Evolutionary conservation across 2,113 vertebrate genomes (phyloP).

Genomic region (Cynocephalus volans): DNA sequence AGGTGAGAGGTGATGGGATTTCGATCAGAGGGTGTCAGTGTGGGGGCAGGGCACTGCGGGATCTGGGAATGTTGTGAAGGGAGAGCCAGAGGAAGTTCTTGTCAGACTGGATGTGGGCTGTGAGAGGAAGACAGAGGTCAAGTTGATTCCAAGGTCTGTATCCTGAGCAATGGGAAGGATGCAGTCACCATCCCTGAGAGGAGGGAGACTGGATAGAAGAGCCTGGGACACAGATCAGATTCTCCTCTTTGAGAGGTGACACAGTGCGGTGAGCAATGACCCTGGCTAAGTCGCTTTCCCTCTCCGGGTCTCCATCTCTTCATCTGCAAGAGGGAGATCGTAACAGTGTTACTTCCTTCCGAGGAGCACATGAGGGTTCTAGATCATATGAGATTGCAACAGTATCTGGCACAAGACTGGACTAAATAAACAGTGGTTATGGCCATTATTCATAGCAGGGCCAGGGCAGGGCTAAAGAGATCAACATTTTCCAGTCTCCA

Average conservation of each 20-base stretch:
- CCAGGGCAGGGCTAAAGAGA: background rate
- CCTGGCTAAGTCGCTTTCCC: background rate
- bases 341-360: background rate
- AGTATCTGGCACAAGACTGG: background rate
- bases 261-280: background rate
- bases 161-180: background rate
- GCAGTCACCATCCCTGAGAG: background rate
- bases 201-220: background rate
- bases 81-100: background rate
- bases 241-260: background rate
- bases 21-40: background rate
- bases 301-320: background rate
- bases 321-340: background rate
- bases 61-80: background rate
- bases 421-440: background rate
- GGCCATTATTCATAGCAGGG: background rate
- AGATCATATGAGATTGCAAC: background rate
- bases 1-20: background rate
- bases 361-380: background rate
- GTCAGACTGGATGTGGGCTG: background rate
- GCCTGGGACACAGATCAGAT: background rate
- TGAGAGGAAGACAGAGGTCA: background rate
- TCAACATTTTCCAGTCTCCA: slow-evolving; percentile 45
- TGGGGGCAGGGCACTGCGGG: background rate
- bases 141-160: background rate